These are phyloP conservation scores for Cremastinae sp. DNA, from an alignment of 2,888 invertebrate genomes.

Conservation along the genomic window DNA sequence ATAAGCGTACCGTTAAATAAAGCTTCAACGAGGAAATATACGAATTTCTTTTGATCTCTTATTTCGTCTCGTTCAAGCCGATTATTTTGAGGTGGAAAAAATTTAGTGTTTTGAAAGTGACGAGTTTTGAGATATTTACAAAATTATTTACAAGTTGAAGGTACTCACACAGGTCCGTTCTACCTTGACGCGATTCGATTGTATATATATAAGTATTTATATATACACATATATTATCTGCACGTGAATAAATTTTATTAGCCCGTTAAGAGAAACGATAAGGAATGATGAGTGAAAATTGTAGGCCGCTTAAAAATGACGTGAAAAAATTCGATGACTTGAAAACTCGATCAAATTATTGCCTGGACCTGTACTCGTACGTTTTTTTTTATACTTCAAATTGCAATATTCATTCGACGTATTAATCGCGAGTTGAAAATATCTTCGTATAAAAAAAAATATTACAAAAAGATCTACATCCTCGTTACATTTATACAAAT, in stretches of 20 bases:
- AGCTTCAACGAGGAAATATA: constrained; percentile 27
- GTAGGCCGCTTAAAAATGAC: constrained; percentile 48
- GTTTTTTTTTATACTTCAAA: constrained; percentile 34
- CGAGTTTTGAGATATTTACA: constrained; percentile 69
- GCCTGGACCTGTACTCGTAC: constrained; percentile 44
- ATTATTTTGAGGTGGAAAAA: constrained; percentile 16
- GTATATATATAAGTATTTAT: constrained; percentile 46
- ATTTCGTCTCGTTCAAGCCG: constrained; percentile 4
- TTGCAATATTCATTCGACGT: constrained; percentile 37
- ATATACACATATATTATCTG: constrained; percentile 43
- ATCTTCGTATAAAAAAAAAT: constrained; percentile 42
- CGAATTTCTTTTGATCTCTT: neutral
- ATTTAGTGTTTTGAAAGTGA: constrained; percentile 68
- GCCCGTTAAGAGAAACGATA: constrained; percentile 56
- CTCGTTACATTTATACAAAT: constrained; percentile 55
- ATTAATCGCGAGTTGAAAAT: constrained; percentile 34
- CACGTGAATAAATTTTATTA: constrained; percentile 58
- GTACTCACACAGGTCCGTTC: constrained; percentile 67
- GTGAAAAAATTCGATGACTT: constrained; percentile 8
- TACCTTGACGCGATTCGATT: constrained; percentile 62
- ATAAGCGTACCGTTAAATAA: constrained; percentile 52
- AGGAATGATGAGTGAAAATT: constrained; percentile 42
- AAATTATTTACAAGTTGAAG: constrained; percentile 70
- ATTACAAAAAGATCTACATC: constrained; percentile 48
- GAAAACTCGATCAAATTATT: constrained; percentile 1